Base-by-base conservation (phyloP, 2,888 invertebrate species). In the Caenorhabditis sulstoni region DNA sequence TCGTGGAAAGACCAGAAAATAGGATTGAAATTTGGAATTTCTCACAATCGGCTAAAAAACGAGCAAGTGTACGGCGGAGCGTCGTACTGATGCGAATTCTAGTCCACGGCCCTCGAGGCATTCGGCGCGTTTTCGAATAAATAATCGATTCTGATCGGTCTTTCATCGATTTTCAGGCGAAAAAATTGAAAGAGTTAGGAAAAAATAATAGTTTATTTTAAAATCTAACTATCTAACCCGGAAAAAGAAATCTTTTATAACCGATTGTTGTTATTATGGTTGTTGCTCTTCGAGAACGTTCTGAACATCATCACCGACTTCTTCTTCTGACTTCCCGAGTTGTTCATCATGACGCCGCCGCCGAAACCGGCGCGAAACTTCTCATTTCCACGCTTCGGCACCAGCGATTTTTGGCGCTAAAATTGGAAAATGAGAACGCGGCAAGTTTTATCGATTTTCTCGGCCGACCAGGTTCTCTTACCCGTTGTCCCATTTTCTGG, bases 271-370 rank as follows among this genome's bases (percentile, higher is more conserved):
- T 75, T 81, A 23, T 64, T 82, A 49, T 68, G 50, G 18, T 76
- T 74, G 44, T 73, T 73, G 5, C 67, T 67, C 59, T 81, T 81
- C 14, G 81, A 78, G 62, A 83, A 83, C 11, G 79, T 83, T 23
- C 83, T 41, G 64, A 85, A 85, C 85, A 85, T 81, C 85, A 85
- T 85, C 23, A 83, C 83, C 35, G 81, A 76, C 49, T 82, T 82
- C 62, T 82, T 83, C 61, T 76, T 73, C 71, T 81, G 79, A n/a
- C 66, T 65, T 16, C 77, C 67, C 58, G 55, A 45, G 44, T 62
- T 73, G 16, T 80, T 78, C 79, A 80, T 83, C 79, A 85, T 85
- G 53, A 85, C 76, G 12, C 82, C 82, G 12, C 85, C 85, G 7
- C 81, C 85, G 47, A 85, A 85, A 2, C 85, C 85, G 9, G 85